These are phyloP conservation scores for Autographa gamma DNA, from an alignment of 2,888 invertebrate species.

Conservation along the genomic window DNA sequence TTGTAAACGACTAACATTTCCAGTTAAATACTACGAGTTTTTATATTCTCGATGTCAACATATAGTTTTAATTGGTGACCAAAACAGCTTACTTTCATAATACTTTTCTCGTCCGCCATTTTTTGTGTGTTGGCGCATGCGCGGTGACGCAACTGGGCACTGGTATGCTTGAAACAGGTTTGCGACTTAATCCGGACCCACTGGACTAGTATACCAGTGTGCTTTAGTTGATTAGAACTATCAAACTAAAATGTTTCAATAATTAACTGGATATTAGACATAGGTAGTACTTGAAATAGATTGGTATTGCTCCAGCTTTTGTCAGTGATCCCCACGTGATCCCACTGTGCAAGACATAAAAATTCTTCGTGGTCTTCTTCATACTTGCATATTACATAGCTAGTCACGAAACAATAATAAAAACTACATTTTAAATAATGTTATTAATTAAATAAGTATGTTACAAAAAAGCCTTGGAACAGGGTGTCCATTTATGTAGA, in stretches of 20 bases:
- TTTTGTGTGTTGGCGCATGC: slow-evolving; percentile 56
- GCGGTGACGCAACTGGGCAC: slow-evolving; percentile 57
- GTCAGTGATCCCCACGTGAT: no score
- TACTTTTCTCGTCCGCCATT: slow-evolving; percentile 47
- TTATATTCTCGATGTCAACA: no score
- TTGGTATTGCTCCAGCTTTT: no score
- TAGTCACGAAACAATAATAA: background rate
- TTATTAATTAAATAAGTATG: no score
- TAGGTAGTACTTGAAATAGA: no score
- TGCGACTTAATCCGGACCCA: slow-evolving; percentile 51
- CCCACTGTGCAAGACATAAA: no score
- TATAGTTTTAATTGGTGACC: background rate
- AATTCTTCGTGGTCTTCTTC: no score
- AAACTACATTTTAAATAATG: no score
- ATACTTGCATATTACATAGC: no score
- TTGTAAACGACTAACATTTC: no score
- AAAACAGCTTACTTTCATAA: background rate
- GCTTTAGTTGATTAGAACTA: slow-evolving; percentile 19
- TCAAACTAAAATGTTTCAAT: background rate
- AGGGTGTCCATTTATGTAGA: background rate
- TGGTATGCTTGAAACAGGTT: slow-evolving; percentile 62
- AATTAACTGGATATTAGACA: background rate
- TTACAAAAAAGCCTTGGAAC: background rate
- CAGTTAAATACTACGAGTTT: no score
- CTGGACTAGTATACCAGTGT: slow-evolving; percentile 29